Evolutionary conservation across 2,888 invertebrate genomes (phyloP).

Genomic region (Nomada flava): DNA sequence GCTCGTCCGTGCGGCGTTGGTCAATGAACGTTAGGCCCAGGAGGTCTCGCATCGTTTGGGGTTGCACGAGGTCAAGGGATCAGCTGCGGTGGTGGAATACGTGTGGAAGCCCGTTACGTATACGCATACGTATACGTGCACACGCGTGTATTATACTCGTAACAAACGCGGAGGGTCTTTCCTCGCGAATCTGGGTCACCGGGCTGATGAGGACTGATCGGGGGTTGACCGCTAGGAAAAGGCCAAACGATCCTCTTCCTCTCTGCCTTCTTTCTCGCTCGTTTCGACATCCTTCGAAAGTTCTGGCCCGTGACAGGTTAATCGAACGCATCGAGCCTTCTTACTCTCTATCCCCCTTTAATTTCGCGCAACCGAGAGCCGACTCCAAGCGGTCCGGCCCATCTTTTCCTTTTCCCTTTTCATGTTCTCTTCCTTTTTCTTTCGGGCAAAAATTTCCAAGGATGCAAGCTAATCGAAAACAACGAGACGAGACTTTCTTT

Average conservation of each 20-base stretch:
- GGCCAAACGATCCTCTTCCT: conserved; percentile 63
- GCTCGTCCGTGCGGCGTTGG: conserved; percentile 48
- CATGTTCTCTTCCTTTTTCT: background rate
- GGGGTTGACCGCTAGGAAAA: conserved; percentile 80
- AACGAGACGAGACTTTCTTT: background rate
- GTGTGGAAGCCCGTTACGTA: conserved; percentile 44
- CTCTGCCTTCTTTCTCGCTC: conserved; percentile 69
- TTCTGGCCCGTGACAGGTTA: conserved; percentile 78
- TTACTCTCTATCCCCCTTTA: background rate
- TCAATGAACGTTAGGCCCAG: conserved; percentile 70
- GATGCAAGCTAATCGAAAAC: background rate
- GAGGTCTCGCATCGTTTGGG: conserved; percentile 75
- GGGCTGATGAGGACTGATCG: conserved; percentile 81
- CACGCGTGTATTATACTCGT: conserved; percentile 60
- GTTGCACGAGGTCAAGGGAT: conserved; percentile 81
- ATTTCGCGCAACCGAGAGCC: background rate
- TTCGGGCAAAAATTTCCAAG: background rate
- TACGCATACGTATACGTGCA: conserved; percentile 53
- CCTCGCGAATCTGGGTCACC: conserved; percentile 81
- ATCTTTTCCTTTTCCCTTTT: too few relatives aligned
- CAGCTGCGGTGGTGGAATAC: conserved; percentile 74
- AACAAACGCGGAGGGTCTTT: conserved; percentile 74
- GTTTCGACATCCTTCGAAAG: conserved; percentile 51
- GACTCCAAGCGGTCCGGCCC: background rate
- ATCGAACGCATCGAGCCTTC: conserved; percentile 69